These are phyloP conservation scores for Drosophila diplacantha DNA, from an alignment of 2,888 invertebrate species.

Conservation along the genomic window DNA sequence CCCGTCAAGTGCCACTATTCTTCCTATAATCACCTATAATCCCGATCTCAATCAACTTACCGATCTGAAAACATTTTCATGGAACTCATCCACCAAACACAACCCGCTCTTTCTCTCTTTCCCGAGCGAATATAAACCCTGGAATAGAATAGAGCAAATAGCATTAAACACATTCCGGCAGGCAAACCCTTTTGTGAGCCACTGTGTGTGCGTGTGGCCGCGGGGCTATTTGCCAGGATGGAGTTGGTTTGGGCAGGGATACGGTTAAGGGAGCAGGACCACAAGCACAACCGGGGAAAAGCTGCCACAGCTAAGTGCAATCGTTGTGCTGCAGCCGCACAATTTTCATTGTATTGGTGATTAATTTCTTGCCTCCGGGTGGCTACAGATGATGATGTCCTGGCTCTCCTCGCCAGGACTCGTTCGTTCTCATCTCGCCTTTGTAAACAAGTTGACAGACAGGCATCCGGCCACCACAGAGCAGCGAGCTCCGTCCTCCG, in stretches of 20 bases:
- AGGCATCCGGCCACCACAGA: slow-evolving; percentile 37
- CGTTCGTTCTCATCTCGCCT: slow-evolving; percentile 36
- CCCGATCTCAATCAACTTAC: background rate
- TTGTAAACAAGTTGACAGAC: slow-evolving; percentile 67
- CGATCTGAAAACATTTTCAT: slow-evolving; percentile 8
- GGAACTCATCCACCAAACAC: slow-evolving; percentile 7
- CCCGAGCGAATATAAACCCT: slow-evolving; percentile 9
- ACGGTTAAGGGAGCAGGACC: slow-evolving; percentile 16
- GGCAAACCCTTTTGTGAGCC: slow-evolving; percentile 31
- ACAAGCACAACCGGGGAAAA: slow-evolving; percentile 35
- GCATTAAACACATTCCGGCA: slow-evolving; percentile 55
- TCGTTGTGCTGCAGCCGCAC: slow-evolving; percentile 53
- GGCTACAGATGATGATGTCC: slow-evolving; percentile 31
- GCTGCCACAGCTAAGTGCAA: slow-evolving; percentile 49
- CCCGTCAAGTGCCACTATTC: background rate
- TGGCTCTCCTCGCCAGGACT: slow-evolving; percentile 31
- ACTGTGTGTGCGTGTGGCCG: slow-evolving; percentile 56
- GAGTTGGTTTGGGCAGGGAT: background rate
- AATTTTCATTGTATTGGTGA: slow-evolving; percentile 69
- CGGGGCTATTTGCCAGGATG: slow-evolving; percentile 43
- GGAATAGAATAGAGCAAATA: slow-evolving; percentile 38
- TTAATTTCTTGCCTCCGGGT: slow-evolving; percentile 65
- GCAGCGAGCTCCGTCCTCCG: background rate
- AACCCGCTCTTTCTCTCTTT: background rate
- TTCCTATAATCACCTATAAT: background rate